Base-by-base conservation (phyloP, 2,797 vertebrate species). In the Thamnophis elegans region DNA sequence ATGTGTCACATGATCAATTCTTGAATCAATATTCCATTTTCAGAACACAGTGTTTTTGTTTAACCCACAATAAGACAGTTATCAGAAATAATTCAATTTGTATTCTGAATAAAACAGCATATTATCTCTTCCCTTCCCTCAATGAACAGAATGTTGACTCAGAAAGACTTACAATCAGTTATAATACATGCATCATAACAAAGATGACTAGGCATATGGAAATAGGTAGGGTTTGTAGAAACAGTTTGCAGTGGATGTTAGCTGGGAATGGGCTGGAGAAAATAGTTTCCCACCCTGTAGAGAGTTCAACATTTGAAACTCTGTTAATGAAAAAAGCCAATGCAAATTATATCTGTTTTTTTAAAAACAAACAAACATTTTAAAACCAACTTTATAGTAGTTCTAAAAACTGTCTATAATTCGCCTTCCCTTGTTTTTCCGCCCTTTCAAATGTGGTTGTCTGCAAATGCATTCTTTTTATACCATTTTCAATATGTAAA, bases 401-500 rank as follows among this genome's bases (percentile, higher is more conserved):
- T 65, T n/a, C 26, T 65, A 65, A 65, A 65, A 65, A n/a, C 60
- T n/a, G 60, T 65, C 26, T n/a, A 62, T 62, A n/a, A 65, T 65
- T n/a, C 26, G 11, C 60, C 13, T n/a, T 65, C 60, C 28, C 26
- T 65, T 65, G 60, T 13, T 14, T 60, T 65, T 65, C 11, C 1
- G 4, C 60, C 60, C 28, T 65, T 65, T 65, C 28, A 65, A 65
- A 65, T 65, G 26, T 65, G 28, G 60, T 5, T 65, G 60, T 65
- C 26, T 65, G 60, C 60, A 58, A 58, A 96, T 96, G 96, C 96
- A 96, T 97, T 96, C 96, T 97, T 97, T 97, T 93, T 96, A 97
- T 97, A 97, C 96, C 96, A 96, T 97, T 97, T 97, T 96, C 96
- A 96, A 97, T 95, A 96, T 96, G 96, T 97, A 97, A 97, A 97